Conservation (phyloP, 2,888 invertebrate genomes). For the Gymnosoma rotundatum region DNA sequence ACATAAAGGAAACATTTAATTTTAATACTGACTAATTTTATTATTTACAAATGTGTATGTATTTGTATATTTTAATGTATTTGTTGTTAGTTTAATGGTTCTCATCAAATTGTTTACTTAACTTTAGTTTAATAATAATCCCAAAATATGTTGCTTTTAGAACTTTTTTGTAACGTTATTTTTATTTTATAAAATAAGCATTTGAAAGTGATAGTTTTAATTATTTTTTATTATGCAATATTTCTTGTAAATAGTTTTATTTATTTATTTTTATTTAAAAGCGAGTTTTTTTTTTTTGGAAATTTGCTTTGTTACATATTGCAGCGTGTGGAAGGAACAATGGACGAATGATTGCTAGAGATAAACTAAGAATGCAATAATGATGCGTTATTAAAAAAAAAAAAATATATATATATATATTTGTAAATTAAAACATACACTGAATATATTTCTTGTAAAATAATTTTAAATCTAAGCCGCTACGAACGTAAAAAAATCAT, state of each 20-base stretch:
- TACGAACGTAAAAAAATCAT: no score
- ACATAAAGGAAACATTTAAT: conserved; percentile 68
- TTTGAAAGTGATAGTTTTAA: conserved; percentile 44
- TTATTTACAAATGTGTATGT: conserved; percentile 66
- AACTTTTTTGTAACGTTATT: conserved; percentile 6
- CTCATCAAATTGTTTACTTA: conserved; percentile 10
- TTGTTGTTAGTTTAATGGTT: conserved; percentile 32
- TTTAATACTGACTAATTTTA: conserved; percentile 65
- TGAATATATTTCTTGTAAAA: neutral
- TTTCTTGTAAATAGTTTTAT: conserved; percentile 62
- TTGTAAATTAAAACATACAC: conserved; percentile 24
- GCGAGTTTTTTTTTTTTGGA: conserved; percentile 46
- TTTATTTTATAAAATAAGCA: conserved; percentile 31
- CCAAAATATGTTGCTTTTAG: conserved; percentile 40
- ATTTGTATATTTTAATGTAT: neutral
- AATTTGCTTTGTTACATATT: conserved; percentile 47
- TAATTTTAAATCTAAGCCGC: no score
- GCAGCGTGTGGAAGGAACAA: conserved; percentile 77
- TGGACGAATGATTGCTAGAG: conserved; percentile 76
- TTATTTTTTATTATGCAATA: conserved; percentile 19
- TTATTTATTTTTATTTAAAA: conserved; percentile 56
- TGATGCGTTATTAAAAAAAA: neutral
- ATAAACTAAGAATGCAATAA: conserved; percentile 28
- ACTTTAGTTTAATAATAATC: conserved; percentile 26
- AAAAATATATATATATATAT: no score